Percentiles rank a stretch among this genome's conserved stretches.
These are phyloP conservation scores for Ennomos erosarius DNA, from an alignment of 2,888 invertebrate species.

Conservation along the genomic window DNA sequence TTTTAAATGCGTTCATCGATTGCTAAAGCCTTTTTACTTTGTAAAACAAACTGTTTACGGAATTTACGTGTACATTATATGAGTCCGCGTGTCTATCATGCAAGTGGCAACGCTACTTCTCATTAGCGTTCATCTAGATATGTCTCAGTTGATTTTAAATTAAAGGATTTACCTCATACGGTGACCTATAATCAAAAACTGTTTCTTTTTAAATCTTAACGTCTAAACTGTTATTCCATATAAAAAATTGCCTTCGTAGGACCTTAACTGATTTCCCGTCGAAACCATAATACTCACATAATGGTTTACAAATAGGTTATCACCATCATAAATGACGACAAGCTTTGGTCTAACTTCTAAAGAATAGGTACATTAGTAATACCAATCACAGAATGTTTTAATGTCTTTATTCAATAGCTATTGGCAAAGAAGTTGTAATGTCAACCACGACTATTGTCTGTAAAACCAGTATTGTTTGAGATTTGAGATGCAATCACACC, in stretches of 20 bases:
- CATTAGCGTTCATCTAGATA: conserved; percentile 4
- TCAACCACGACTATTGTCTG: conserved; percentile 17
- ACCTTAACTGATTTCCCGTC: no score
- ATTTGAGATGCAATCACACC: conserved; percentile 9
- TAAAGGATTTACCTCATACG: not conserved
- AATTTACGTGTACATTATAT: conserved; percentile 3
- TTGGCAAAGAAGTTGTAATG: conserved; percentile 27
- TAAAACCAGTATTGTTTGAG: conserved; percentile 13
- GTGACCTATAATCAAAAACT: no score
- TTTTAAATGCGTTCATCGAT: no score
- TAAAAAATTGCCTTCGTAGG: no score
- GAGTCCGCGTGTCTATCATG: conserved; percentile 2
- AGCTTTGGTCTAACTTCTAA: no score
- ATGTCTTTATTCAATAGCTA: conserved; percentile 7
- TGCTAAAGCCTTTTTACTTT: not conserved
- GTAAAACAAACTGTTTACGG: conserved; percentile 1
- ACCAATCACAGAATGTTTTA: conserved; percentile 8
- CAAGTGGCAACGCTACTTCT: conserved; percentile 6
- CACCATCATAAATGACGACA: no score
- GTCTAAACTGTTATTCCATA: no score
- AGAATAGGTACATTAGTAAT: conserved; percentile 9
- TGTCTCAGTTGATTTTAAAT: conserved; percentile 2
- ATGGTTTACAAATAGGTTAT: no score
- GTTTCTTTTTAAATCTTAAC: no score
- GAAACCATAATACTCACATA: no score